phyloP scores from a whole-genome alignment of 2,113 vertebrate genomes.

The Pseudorectes ferrugineus region DNA sequence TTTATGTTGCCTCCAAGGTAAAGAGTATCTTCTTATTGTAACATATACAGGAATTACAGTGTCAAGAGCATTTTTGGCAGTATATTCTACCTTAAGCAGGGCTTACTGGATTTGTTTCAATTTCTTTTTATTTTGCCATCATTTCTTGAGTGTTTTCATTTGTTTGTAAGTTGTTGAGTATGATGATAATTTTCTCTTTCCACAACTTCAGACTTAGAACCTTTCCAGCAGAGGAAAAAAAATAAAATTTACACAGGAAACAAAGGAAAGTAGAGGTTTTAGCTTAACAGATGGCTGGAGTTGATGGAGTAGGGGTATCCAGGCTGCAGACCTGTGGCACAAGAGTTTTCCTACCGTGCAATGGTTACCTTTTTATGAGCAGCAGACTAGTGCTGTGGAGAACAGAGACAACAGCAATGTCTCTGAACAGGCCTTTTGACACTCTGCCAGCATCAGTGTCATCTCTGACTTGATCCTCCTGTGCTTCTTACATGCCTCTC shows the following conservation, averaged over 20 bases:
- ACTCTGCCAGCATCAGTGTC: background rate
- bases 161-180: background rate
- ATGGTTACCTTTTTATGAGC: background rate
- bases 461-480: conserved; percentile 21
- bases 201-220: background rate
- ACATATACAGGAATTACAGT: conserved; percentile 17
- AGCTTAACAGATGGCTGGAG: background rate
- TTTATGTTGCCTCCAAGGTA: conserved; percentile 55
- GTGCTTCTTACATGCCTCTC: conserved; percentile 10
- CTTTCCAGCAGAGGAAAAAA: background rate
- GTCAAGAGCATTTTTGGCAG: background rate
- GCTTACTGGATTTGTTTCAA: background rate
- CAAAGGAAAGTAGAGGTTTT: background rate
- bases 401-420: background rate
- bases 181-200: background rate
- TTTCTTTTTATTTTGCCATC: background rate
- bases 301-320: background rate
- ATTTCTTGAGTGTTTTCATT: background rate
- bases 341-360: background rate
- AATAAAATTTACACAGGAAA: background rate
- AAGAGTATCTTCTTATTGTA: conserved; percentile 39
- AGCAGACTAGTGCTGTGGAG: background rate
- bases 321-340: background rate
- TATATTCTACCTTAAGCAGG: background rate
- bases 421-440: background rate